Base-by-base conservation (phyloP, 2,888 invertebrate species). In the Drosophila mettleri region DNA sequence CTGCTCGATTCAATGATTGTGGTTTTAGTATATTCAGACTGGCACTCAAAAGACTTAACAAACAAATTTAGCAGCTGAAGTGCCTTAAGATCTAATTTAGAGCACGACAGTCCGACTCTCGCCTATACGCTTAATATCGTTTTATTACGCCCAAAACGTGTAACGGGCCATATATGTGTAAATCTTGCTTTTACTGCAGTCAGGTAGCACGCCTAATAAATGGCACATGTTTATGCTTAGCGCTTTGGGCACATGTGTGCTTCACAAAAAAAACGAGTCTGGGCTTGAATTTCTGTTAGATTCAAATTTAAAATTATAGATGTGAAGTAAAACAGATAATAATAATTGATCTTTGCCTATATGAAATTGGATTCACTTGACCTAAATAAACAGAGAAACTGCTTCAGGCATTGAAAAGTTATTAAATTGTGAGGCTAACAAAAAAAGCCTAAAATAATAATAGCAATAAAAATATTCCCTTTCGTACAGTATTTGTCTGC, bases 181-280 rank as follows among this genome's bases (percentile, higher is more conserved):
- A 53, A 65, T 39, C 61, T 51, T 12, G 18, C 14, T 3, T 54
- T 60, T 51, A 69, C 61, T 34, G 54, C 54, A 45, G 49, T 9
- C 51, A 12, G 18, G 69, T 31, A 52, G 55, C 41, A 29, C 33
- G 31, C 45, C 34, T 49, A 31, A 43, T 22, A 27, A 20, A 60
- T 45, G 29, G 20, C 14, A 12, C n/a, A 45, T 55, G 29, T 27
- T 24, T 34, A 29, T 31, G 16, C 10, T 9, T 24, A 2, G 29
- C 18, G 18, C 31, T 24, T 45, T 16, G 12, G 12, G 29, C n/a
- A 18, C 18, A 24, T 36, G 27, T 27, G 36, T 16, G 27, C 45
- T 0, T n/a, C 6, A 29, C 9, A 16, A 45, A 12, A 12, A 16
- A 12, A 18, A 3, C 1, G 8, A 29, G 8, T 7, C 1, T 8